A percentile compares a stretch with the other conserved stretches of the same genome.
Evolutionary conservation across 1,140 invertebrate species (phyloP).

Genomic region (Drosophila busckii): DNA sequence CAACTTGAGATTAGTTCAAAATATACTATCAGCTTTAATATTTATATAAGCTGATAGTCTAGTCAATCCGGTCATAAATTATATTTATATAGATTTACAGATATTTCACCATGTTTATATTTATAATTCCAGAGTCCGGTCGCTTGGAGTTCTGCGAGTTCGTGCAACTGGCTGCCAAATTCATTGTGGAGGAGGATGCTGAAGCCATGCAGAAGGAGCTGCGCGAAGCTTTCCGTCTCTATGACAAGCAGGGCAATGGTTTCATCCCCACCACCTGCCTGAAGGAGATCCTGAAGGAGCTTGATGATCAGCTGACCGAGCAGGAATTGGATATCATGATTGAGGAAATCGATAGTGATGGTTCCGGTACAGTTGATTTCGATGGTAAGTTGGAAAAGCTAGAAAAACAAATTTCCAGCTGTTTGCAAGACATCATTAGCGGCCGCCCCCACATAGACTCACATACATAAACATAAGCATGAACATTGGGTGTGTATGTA

Average conservation of each 20-base stretch:
- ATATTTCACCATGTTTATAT: no score
- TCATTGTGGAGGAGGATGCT: conserved; percentile 96
- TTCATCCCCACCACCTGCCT: conserved; percentile 96
- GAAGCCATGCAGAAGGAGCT: conserved; percentile 95
- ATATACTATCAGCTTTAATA: no score
- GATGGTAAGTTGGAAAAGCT: conserved; percentile 80
- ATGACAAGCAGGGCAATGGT: conserved; percentile 94
- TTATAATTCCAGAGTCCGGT: conserved; percentile 92
- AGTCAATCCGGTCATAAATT: no score
- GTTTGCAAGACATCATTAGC: no score
- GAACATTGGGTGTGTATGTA: no score
- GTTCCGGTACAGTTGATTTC: conserved; percentile 86
- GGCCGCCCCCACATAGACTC: neutral
- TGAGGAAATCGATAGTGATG: conserved; percentile 97
- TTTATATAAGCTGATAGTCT: no score
- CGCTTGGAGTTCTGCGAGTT: conserved; percentile 97
- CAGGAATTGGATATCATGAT: conserved; percentile 97
- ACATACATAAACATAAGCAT: conserved; percentile 5
- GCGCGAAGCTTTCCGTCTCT: conserved; percentile 94
- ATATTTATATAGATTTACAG: no score
- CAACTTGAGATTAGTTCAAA: neutral
- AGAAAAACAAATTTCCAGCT: no score
- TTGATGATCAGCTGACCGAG: conserved; percentile 95
- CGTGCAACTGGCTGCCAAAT: conserved; percentile 94
- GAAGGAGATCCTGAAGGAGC: conserved; percentile 93